A percentile compares a stretch with the other conserved stretches of the same genome.
Evolutionary conservation across 2,113 vertebrate genomes (phyloP).

Genomic region (Seriola aureovittata): DNA sequence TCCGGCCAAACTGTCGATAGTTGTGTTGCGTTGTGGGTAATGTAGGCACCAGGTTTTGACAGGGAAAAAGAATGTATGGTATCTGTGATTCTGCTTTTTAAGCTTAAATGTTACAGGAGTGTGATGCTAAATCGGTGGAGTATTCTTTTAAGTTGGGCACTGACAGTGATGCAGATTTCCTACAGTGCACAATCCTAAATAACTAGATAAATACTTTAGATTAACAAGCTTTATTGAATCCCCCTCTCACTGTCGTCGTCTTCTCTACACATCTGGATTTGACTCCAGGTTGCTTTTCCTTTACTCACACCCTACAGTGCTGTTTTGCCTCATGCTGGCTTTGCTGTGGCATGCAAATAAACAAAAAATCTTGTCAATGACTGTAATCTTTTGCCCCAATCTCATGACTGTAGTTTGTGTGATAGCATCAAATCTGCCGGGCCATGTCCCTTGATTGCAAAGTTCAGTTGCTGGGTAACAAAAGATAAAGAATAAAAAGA

Average conservation of each 20-base stretch:
- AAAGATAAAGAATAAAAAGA: not conserved
- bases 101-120: not conserved
- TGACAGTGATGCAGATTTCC: not conserved
- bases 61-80: no score
- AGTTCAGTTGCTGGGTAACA: not conserved
- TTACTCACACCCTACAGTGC: not conserved
- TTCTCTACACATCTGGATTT: not conserved
- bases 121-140: not conserved
- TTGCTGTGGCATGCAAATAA: conserved; percentile 35
- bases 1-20: no score
- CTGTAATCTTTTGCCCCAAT: conserved; percentile 19
- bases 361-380: not conserved
- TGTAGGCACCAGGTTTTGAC: not conserved
- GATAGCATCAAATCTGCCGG: conserved; percentile 3
- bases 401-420: not conserved
- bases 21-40: conserved; percentile 4
- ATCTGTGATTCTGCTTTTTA: not conserved
- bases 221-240: not conserved
- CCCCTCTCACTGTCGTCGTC: not conserved
- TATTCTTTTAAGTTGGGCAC: no score
- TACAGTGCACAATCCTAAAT: not conserved
- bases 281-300: not conserved
- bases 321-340: conserved; percentile 12
- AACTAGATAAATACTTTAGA: not conserved
- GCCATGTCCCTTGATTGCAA: not conserved